phyloP scores from a whole-genome alignment of 2,888 invertebrate genomes.

The Apantesis nais region DNA sequence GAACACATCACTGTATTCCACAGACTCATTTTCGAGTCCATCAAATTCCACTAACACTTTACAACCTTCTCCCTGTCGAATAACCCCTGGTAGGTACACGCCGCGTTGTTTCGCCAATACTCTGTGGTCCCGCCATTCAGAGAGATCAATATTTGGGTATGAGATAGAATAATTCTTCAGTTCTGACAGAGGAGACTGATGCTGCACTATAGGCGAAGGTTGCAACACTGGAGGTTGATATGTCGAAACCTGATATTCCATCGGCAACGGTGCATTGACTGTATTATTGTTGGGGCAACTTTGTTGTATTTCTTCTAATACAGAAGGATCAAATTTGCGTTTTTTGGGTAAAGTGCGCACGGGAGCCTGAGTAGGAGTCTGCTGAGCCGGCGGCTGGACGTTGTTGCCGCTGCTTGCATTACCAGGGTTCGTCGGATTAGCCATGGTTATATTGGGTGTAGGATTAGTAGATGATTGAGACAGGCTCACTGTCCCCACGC shows the following conservation, averaged over 20 bases:
- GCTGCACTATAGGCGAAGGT: constrained; percentile 74
- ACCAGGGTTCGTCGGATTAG: constrained; percentile 78
- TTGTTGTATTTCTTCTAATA: constrained; percentile 89
- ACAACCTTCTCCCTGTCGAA: constrained; percentile 89
- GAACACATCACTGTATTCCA: constrained; percentile 91
- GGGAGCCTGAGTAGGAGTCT: constrained; percentile 82
- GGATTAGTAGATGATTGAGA: constrained; percentile 75
- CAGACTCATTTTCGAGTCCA: constrained; percentile 88
- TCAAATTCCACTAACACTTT: constrained; percentile 94
- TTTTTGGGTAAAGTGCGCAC: constrained; percentile 96
- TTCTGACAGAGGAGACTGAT: constrained; percentile 85
- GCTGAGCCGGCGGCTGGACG: constrained; percentile 64
- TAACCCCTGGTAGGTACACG: constrained; percentile 94
- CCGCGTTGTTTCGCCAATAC: constrained; percentile 94
- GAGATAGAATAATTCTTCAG: constrained; percentile 73
- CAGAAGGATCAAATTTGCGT: constrained; percentile 93
- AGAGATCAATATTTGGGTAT: constrained; percentile 91
- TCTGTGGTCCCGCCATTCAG: constrained; percentile 97
- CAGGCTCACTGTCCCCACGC: constrained; percentile 84
- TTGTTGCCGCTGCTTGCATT: constrained; percentile 68
- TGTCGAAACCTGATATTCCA: constrained; percentile 64
- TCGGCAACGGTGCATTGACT: constrained; percentile 57
- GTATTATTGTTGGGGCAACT: constrained; percentile 78
- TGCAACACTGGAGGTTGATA: constrained; percentile 68
- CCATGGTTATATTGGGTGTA: constrained; percentile 76